Base-by-base conservation (phyloP, 2,113 vertebrate species). In the Ptilonorhynchus violaceus region DNA sequence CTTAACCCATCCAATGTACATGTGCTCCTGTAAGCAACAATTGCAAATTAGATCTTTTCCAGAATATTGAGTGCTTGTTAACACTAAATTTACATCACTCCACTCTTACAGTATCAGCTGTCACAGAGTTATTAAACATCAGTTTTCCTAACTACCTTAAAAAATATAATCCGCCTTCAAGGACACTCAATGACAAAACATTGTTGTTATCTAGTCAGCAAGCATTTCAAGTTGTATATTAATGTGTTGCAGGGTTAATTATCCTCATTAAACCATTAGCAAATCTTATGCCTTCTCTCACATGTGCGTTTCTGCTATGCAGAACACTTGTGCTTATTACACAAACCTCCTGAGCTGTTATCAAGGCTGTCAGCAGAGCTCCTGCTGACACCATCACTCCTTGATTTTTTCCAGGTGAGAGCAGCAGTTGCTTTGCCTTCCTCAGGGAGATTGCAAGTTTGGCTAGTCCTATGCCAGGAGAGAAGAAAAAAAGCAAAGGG, bases 31-130 rank as follows among this genome's bases (percentile, higher is more conserved):
- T 44, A 88, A 82, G n/a, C 33, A 33, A 27, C 50, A 66, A 86
- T 10, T 68, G 50, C 14, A 86, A 49, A 73, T 80, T 73, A 80
- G 35, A 49, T 67, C 1, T 74, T 77, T 90, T 93, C 55, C 50
- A 86, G 90, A 91, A 80, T 63, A 93, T 11, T 39, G 42, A 80
- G 37, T 44, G 13, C 67, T 88, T 85, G 41, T 83, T 95, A 92
- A 59, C 14, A 39, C 18, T 53, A 23, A 35, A 20, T 93, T 95
- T 93, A n/a, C 20, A 63, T 86, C n/a, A 20, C 39, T 95, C 21
- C 16, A 24, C 67, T 67, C 44, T 44, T 90, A 33, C 15, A 35
- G 13, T 67, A 82, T 63, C 63, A 86, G 39, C 55, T 84, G 72
- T 37, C 88, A 58, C 31, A 74, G 31, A 76, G 68, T 77, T 88